A percentile compares a stretch with the other conserved stretches of the same genome.
phyloP scores from a whole-genome alignment of 2,797 vertebrate species.

The Momotus momota region DNA sequence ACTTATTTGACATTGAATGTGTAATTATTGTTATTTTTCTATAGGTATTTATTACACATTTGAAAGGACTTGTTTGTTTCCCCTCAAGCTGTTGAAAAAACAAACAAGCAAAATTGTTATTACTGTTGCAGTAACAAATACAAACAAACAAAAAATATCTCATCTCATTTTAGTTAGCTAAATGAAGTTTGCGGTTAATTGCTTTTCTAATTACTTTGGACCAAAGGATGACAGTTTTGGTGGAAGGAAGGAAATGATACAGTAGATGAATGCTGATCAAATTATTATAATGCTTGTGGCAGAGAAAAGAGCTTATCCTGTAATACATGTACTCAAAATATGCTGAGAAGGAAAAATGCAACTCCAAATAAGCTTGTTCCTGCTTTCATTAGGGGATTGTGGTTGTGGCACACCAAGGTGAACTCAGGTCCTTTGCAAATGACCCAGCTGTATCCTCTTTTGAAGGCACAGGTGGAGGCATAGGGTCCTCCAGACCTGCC shows the following conservation, averaged over 20 bases:
- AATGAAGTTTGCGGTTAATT: slow-evolving; percentile 15
- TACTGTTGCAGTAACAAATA: background rate
- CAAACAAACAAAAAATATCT: slow-evolving; percentile 4
- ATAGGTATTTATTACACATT: background rate
- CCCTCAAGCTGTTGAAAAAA: background rate
- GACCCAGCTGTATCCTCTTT: background rate
- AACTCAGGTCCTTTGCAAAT: background rate
- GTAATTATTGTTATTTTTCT: background rate
- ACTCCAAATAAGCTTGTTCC: background rate
- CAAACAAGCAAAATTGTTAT: background rate
- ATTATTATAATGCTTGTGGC: background rate
- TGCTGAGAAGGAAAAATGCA: background rate
- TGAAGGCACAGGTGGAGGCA: background rate
- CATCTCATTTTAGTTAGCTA: background rate
- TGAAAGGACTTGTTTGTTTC: background rate
- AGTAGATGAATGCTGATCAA: background rate
- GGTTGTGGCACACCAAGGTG: background rate
- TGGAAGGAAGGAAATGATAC: slow-evolving; percentile 32
- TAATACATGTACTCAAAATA: background rate
- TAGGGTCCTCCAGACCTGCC: background rate
- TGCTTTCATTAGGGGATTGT: background rate
- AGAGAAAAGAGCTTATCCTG: background rate
- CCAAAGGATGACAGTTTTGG: background rate
- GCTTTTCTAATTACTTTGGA: background rate
- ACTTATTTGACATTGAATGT: background rate